Evolutionary conservation across 2,888 invertebrate species (phyloP), one percentile per base, ranked within the genome.

Genomic region (Herminia tarsipennalis): DNA sequence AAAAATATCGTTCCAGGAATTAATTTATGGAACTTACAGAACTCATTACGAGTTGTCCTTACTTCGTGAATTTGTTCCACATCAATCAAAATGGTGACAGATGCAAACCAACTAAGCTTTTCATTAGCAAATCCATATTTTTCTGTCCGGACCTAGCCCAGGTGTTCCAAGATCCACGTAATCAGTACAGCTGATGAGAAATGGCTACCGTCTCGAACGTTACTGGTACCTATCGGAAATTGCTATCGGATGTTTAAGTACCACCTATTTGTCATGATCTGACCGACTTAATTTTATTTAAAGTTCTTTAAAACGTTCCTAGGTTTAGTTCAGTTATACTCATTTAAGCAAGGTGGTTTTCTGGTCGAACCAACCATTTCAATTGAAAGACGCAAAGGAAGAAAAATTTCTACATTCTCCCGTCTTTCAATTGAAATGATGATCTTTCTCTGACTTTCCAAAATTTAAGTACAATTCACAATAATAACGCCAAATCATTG

Each of bases 81-180:
- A 83, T 83, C 75, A 73, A 77, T 83, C 83, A 82, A 65, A 48
- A 6, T 37, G 50, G 66, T 50, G 82, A 78, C 81, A 80, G 76
- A 76, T 54, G 65, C 54, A 78, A 76, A 73, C 76, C 73, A 45
- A 60, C 66, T 78, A 76, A 81, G 74, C 73, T 66, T 78, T 80
- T 83, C 81, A 83, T 83, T 83, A 82, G 76, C 49, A 68, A 52
- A 64, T 71, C 69, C 78, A 81, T 81, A 81, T 81, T 78, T 80
- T 76, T 76, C 58, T 49, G 35, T 27, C 55, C 39, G 49, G 56
- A 37, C 46, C 46, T 44, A 61, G 64, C 61, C 75, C 77, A 76
- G 79, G 77, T 65, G 65, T 47, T 46, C 53, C 4, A n/a, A 43
- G 49, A 59, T 64, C 60, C 44, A 41, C 47, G 71, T 66, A 74